Evolutionary conservation across 2,797 vertebrate genomes (phyloP).

Genomic region (Trachurus trachurus): DNA sequence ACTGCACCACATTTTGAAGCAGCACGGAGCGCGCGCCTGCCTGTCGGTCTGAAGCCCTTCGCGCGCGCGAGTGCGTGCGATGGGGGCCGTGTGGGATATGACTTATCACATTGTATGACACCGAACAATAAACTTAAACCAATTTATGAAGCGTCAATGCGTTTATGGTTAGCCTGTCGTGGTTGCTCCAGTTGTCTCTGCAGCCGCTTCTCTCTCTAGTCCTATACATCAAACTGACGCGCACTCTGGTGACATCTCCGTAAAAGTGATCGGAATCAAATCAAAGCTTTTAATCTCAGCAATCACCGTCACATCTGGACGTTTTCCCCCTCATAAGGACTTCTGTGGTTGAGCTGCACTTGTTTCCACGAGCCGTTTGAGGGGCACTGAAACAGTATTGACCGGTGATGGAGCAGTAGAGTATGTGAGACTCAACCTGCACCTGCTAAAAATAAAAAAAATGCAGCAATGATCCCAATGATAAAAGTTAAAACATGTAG

Average conservation of each 20-base stretch:
- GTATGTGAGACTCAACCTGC: background rate
- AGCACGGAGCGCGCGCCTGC: constrained; percentile 19
- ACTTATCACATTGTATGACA: constrained; percentile 84
- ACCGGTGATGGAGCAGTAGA: background rate
- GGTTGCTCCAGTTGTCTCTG: constrained; percentile 59
- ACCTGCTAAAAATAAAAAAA: background rate
- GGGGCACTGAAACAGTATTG: background rate
- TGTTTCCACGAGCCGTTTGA: constrained; percentile 24
- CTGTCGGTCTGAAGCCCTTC: constrained; percentile 26
- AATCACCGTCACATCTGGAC: constrained; percentile 83
- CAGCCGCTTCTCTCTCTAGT: constrained; percentile 61
- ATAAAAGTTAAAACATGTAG: background rate
- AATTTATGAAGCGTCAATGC: constrained; percentile 83
- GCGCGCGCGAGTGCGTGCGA: constrained; percentile 13
- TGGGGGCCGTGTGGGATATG: constrained; percentile 73
- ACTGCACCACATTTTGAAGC: constrained; percentile 22
- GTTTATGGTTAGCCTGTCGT: constrained; percentile 79
- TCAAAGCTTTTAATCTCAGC: constrained; percentile 83
- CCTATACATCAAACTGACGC: constrained; percentile 79
- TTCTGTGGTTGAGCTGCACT: constrained; percentile 50
- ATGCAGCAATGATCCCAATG: background rate
- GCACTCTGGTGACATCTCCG: constrained; percentile 75
- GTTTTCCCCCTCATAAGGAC: constrained; percentile 73
- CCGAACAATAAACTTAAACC: constrained; percentile 85
- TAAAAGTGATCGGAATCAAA: constrained; percentile 84